Evolutionary conservation across 1,140 invertebrate species (phyloP).

Genomic region (Cyrtorhinus lividipennis): DNA sequence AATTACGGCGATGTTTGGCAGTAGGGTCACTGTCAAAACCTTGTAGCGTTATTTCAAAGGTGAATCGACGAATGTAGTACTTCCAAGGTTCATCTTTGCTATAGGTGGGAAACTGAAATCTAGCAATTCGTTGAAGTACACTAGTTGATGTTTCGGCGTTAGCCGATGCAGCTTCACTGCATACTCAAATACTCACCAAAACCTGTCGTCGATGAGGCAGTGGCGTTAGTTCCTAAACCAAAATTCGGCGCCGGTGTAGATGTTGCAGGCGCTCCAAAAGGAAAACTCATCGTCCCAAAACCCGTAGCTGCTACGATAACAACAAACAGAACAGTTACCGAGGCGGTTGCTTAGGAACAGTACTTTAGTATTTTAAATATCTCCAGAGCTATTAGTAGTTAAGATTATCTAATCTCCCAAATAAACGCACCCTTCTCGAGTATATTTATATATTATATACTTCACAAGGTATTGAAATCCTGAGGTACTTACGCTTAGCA

Average conservation of each 20-base stretch:
- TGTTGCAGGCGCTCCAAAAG: slow-evolving; percentile 27
- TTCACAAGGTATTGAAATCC: neutral
- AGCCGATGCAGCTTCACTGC: too few relatives aligned
- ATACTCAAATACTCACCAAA: slow-evolving; percentile 26
- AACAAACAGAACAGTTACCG: too few relatives aligned
- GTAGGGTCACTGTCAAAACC: too few relatives aligned
- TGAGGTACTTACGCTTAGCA: slow-evolving; percentile 16
- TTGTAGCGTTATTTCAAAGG: too few relatives aligned
- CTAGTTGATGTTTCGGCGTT: too few relatives aligned
- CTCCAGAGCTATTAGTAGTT: slow-evolving; percentile 27
- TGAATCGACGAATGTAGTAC: too few relatives aligned
- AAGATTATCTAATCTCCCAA: too few relatives aligned
- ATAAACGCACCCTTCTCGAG: neutral
- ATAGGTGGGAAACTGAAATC: too few relatives aligned
- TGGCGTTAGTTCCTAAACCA: slow-evolving; percentile 31
- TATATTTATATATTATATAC: neutral
- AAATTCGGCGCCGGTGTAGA: slow-evolving; percentile 26
- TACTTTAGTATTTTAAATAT: neutral
- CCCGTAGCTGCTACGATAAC: slow-evolving; percentile 27
- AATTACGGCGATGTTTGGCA: too few relatives aligned
- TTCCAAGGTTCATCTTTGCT: too few relatives aligned
- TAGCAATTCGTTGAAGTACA: too few relatives aligned
- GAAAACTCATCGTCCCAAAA: slow-evolving; percentile 27
- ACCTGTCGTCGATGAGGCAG: slow-evolving; percentile 28
- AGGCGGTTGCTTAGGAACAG: too few relatives aligned